These are phyloP conservation scores for Paguma larvata DNA, from an alignment of 2,797 vertebrate genomes.

Conservation along the genomic window DNA sequence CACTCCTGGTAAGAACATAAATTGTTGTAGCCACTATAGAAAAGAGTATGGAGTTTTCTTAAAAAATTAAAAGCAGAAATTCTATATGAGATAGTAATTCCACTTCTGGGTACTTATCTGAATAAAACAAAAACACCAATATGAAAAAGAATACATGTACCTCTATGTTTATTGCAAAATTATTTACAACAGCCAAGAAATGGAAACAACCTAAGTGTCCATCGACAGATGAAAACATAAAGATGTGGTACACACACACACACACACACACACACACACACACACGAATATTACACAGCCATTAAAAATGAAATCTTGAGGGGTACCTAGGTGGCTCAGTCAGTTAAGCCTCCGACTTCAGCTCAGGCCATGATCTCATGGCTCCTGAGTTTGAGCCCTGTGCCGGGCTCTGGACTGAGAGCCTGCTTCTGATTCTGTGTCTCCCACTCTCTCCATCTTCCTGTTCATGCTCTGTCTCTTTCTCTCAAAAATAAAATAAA, in stretches of 20 bases:
- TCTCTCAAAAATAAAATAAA: too few relatives aligned
- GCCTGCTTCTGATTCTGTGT: too few relatives aligned
- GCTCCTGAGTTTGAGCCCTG: too few relatives aligned
- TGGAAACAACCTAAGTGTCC: not conserved
- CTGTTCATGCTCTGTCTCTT: too few relatives aligned
- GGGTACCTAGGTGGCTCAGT: too few relatives aligned
- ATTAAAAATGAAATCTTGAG: not conserved
- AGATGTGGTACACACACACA: not conserved
- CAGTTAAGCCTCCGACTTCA: too few relatives aligned
- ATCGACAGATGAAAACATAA: not conserved
- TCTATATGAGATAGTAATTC: not conserved
- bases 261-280: not conserved
- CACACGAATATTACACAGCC: not conserved
- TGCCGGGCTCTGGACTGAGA: too few relatives aligned
- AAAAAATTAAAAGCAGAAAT: not conserved
- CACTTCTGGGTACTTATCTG: not conserved
- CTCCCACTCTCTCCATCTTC: too few relatives aligned
- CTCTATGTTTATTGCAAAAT: not conserved
- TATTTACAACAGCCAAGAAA: not conserved
- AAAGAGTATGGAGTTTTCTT: not conserved
- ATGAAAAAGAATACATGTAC: not conserved
- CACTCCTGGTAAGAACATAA: not conserved
- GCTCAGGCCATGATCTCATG: too few relatives aligned
- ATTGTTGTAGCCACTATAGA: not conserved
- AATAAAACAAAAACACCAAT: not conserved